These are phyloP conservation scores for Phalanger gymnotis DNA, from an alignment of 2,797 vertebrate species.

Conservation along the genomic window DNA sequence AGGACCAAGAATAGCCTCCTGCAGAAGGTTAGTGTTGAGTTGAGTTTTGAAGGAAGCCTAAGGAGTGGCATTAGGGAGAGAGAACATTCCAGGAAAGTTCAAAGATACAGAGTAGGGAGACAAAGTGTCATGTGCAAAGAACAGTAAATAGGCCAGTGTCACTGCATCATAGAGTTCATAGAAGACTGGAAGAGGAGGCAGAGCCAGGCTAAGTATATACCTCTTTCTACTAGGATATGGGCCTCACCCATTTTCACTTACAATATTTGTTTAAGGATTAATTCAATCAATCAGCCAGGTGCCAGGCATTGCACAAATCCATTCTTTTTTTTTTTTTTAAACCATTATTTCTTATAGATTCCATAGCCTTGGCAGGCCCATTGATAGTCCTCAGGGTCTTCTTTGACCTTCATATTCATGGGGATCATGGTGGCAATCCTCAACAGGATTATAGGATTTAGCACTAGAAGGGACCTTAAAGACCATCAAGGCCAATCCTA, in stretches of 20 bases:
- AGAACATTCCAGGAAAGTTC: neutral
- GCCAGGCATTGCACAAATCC: slow-evolving; percentile 39
- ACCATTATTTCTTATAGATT: slow-evolving; percentile 30
- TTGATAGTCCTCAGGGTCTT: neutral
- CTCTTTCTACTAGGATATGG: slow-evolving; percentile 44
- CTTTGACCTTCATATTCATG: slow-evolving; percentile 22
- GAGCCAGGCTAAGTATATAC: slow-evolving; percentile 7
- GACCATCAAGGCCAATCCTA: neutral
- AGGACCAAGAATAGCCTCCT: neutral
- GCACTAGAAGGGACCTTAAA: neutral
- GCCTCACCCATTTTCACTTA: slow-evolving; percentile 40
- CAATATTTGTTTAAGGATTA: neutral
- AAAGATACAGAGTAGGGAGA: neutral
- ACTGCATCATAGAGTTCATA: neutral
- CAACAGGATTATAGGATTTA: neutral
- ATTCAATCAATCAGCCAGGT: neutral
- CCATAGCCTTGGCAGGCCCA: neutral
- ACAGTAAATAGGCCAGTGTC: neutral
- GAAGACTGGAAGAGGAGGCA: neutral
- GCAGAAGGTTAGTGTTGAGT: neutral
- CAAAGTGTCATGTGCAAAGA: neutral
- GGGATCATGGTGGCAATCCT: neutral
- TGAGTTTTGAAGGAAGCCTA: neutral
- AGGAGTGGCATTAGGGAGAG: neutral
- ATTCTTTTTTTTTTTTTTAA: too few relatives aligned